phyloP scores from a whole-genome alignment of 2,113 vertebrate species.

The Psophia crepitans region DNA sequence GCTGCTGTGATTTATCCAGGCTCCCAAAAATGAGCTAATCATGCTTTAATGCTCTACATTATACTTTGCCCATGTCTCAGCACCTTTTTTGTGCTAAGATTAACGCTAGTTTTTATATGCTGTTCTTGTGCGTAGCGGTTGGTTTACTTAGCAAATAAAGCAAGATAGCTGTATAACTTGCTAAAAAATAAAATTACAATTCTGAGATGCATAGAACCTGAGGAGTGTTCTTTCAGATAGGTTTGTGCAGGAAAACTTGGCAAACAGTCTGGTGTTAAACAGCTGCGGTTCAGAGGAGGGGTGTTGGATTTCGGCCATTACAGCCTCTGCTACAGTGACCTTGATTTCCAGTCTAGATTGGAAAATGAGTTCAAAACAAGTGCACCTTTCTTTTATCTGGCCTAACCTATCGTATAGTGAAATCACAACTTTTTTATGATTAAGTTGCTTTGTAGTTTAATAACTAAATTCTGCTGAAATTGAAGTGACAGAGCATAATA shows the following conservation, averaged over 20 bases:
- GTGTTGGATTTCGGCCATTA: neutral
- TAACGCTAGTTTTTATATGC: neutral
- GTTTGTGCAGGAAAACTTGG: neutral
- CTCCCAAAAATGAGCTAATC: neutral
- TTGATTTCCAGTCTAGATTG: neutral
- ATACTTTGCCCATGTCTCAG: accelerated
- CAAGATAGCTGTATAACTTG: neutral
- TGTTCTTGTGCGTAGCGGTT: neutral
- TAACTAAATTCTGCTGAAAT: neutral
- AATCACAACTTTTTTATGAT: neutral
- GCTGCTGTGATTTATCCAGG: neutral
- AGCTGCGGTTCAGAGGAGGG: neutral
- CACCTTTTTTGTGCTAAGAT: neutral
- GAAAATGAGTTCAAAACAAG: neutral
- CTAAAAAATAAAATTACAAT: accelerated
- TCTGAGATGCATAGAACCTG: neutral
- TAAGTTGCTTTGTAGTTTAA: neutral
- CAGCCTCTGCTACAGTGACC: neutral
- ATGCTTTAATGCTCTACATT: neutral
- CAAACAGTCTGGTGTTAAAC: neutral
- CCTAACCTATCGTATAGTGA: neutral
- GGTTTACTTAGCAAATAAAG: neutral
- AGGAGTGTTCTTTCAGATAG: neutral
- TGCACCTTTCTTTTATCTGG: neutral
- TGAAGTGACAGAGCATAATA: neutral